Conservation (phyloP, 2,888 invertebrate genomes). For the Molorchus minor region DNA sequence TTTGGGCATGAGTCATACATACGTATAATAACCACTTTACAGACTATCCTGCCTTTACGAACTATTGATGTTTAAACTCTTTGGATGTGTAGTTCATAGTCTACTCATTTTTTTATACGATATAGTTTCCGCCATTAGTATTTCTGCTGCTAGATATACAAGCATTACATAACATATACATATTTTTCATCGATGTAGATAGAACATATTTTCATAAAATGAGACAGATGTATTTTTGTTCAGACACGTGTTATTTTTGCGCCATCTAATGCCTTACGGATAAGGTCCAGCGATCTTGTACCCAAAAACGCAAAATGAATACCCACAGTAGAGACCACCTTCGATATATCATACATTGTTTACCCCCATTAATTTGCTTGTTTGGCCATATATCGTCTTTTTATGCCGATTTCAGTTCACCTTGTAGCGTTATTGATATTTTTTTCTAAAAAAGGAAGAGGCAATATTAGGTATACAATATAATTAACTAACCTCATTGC, state of each 20-base stretch:
- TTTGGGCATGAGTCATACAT: constrained; percentile 55
- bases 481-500: too few relatives aligned
- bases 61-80: constrained; percentile 59
- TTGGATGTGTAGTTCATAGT: constrained; percentile 60
- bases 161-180: constrained; percentile 49
- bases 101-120: constrained; percentile 62
- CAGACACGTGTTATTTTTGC: constrained; percentile 51
- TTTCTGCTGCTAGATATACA: constrained; percentile 55
- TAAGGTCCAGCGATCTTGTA: constrained; percentile 8
- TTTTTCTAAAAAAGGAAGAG: too few relatives aligned
- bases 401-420: too few relatives aligned
- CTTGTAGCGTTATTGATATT: too few relatives aligned
- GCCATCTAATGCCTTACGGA: constrained; percentile 52
- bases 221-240: constrained; percentile 62
- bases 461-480: too few relatives aligned
- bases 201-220: constrained; percentile 61
- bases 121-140: constrained; percentile 57
- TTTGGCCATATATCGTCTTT: too few relatives aligned
- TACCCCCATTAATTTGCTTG: too few relatives aligned
- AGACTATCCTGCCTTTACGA: constrained; percentile 61
- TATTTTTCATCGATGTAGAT: constrained; percentile 62
- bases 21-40: constrained; percentile 51
- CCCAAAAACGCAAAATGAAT: constrained; percentile 4
- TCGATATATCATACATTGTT: too few relatives aligned
- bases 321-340: too few relatives aligned